Conservation (phyloP, 2,113 vertebrate genomes). For the Scalopus aquaticus region DNA sequence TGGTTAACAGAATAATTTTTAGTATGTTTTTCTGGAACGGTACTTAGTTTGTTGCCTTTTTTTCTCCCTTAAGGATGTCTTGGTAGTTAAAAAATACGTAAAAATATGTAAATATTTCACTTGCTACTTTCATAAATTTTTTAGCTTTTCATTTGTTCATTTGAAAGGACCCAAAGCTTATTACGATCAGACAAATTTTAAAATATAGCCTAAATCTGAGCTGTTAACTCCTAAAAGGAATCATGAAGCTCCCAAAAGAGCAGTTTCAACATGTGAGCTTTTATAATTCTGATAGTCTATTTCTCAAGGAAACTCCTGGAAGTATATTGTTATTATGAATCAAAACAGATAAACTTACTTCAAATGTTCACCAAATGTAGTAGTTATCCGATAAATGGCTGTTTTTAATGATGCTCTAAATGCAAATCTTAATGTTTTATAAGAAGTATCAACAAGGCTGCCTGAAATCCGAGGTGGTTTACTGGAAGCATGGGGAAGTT, state of each 20-base stretch:
- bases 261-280: not conserved
- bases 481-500: slow-evolving; percentile 97
- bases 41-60: not conserved
- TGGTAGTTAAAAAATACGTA: not conserved
- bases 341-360: slow-evolving; percentile 87
- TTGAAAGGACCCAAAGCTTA: slow-evolving; percentile 19
- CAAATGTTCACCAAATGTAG: slow-evolving; percentile 95
- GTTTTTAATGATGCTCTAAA: slow-evolving; percentile 95
- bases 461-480: slow-evolving; percentile 88
- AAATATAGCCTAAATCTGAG: slow-evolving; percentile 16
- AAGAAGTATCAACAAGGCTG: slow-evolving; percentile 91
- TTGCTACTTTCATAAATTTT: slow-evolving; percentile 40
- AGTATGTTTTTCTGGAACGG: slow-evolving; percentile 36
- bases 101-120: not conserved
- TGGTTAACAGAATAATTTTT: slow-evolving; percentile 24
- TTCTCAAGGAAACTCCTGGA: not conserved
- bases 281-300: not conserved
- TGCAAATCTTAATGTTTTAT: slow-evolving; percentile 95
- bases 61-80: slow-evolving; percentile 28
- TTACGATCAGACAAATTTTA: not conserved
- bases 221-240: not conserved
- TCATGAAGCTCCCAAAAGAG: not conserved
- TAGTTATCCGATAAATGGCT: slow-evolving; percentile 95
- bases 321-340: not conserved
- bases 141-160: not conserved